A percentile compares a stretch with the other conserved stretches of the same genome.
phyloP scores from a whole-genome alignment of 1,140 invertebrate genomes.

The Pseudomyrmex flavicornis region DNA sequence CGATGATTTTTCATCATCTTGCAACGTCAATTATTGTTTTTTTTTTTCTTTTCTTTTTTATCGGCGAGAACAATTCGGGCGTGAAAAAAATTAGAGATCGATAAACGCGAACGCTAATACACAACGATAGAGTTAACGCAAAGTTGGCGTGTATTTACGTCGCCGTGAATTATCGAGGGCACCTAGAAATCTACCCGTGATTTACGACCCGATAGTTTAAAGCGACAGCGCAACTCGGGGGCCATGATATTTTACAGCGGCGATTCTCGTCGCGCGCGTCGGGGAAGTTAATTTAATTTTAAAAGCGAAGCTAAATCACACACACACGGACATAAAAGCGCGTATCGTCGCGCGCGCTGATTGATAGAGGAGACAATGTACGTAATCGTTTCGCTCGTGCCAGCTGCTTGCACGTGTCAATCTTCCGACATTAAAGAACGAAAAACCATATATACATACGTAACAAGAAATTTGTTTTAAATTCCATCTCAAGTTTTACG shows the following conservation, averaged over 20 bases:
- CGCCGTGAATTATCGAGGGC: constrained; percentile 28
- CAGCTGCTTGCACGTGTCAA: constrained; percentile 14
- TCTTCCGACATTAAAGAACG: not conserved
- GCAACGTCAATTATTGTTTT: not conserved
- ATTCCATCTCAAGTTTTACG: too few relatives aligned
- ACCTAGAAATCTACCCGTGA: constrained; percentile 36
- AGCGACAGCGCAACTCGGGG: constrained; percentile 18
- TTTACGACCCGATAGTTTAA: constrained; percentile 51
- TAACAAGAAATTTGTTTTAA: too few relatives aligned
- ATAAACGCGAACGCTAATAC: not conserved
- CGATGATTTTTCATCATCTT: not conserved
- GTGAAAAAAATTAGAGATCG: not conserved
- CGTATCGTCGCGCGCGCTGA: constrained; percentile 30
- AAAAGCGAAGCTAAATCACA: constrained; percentile 53
- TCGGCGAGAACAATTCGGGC: not conserved
- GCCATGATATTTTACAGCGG: constrained; percentile 44
- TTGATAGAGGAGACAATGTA: constrained; percentile 23
- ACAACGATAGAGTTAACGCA: not conserved
- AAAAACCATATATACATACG: too few relatives aligned
- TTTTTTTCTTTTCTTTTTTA: too few relatives aligned
- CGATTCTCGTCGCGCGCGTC: constrained; percentile 19
- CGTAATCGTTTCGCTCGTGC: not conserved
- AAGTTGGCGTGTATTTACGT: constrained; percentile 6
- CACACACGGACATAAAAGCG: not conserved
- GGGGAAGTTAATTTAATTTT: constrained; percentile 53